Evolutionary conservation across 30 jellyfish, hydroid and myxozoan genomes (phyloP), one percentile per base, ranked within the genome.

Genomic region (Aurelia sp.): DNA sequence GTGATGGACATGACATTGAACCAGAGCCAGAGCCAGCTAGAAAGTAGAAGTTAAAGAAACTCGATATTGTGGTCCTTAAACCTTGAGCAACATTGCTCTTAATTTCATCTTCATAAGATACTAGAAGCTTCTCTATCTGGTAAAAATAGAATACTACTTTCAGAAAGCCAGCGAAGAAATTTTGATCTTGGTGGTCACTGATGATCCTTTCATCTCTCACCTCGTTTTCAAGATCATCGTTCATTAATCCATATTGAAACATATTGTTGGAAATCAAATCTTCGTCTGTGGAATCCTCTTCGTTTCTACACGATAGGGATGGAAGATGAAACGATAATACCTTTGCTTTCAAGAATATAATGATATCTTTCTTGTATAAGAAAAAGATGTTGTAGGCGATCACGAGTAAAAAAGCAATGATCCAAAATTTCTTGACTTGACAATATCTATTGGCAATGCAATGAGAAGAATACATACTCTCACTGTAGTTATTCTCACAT

Each of bases 81-180:
- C 23, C 15, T 21, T 12, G 22, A 23, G 18, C 11, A 22, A 4
- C 11, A 22, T 71, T 35, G 40, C 16, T 57, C 13, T 6, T 13
- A 20, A 21, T n/a, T 10, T 73, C 37, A 71, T 52, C n/a, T 6
- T 57, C 22, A 50, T 27, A 52, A 20, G 85, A 15, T 23, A 13
- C n/a, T 23, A 73, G 20, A 73, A 73, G 58, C 12, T 69, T 23
- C 57, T 52, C 85, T 15, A 13, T 55, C 33, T 73, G 85, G 27
- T 23, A 73, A 22, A 73, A 73, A 21, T 73, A 73, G 74, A 73
- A 73, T 19, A 53, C 19, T 4, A 73, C 50, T 22, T 73, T 73
- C 30, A 73, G n/a, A 23, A 73, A 12, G 35, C 66, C 81, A 15
- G 72, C 58, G 21, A 23, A n/a, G 16, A 73, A 7, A 21, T 21